Evolutionary conservation across 2,113 vertebrate species (phyloP), one percentile per base, ranked within the genome.

Genomic region (Petroica traversi): DNA sequence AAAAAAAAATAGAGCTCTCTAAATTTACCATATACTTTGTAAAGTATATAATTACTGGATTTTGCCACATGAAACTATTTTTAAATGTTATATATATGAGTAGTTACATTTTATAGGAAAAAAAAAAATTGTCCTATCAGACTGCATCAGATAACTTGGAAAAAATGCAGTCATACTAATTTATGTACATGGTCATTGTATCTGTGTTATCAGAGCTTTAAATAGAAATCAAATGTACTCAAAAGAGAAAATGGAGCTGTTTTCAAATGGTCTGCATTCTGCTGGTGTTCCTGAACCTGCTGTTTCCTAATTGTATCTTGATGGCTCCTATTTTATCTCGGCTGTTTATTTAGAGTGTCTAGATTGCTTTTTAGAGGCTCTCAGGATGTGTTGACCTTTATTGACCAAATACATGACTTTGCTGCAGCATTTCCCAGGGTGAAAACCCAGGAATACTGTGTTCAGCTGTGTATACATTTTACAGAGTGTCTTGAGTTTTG

Each of bases 321-420:
- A 78, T 92, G 88, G 81, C 61, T 96, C 48, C 66, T 52, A 34
- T 87, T 95, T 93, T 94, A 84, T 91, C 88, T 94, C 91, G 88
- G 82, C 57, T 74, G 43, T 92, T 93, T 93, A 92, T 92, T 94
- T 74, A 82, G 68, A 89, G 43, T 5, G 0, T 88, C 69, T 85
- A 73, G 64, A 89, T 92, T 93, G 81, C 69, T 81, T 92, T 95
- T 85, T 59, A 85, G 81, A 94, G 66, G 61, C 88, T 88, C 74
- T 88, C 69, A 82, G 88, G 81, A 89, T 49, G 48, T 24, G 69
- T 12, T 96, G 94, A 95, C 95, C 85, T 95, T 94, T 85, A 38
- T 78, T 93, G 81, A 96, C 85, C 77, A 92, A 46, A 81, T 57
- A 54, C 1, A 4, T 19, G 61, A 89, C 58, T 94, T 89, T 69